Evolutionary conservation across 2,888 invertebrate genomes (phyloP).

Genomic region (Exocentrus adspersus): DNA sequence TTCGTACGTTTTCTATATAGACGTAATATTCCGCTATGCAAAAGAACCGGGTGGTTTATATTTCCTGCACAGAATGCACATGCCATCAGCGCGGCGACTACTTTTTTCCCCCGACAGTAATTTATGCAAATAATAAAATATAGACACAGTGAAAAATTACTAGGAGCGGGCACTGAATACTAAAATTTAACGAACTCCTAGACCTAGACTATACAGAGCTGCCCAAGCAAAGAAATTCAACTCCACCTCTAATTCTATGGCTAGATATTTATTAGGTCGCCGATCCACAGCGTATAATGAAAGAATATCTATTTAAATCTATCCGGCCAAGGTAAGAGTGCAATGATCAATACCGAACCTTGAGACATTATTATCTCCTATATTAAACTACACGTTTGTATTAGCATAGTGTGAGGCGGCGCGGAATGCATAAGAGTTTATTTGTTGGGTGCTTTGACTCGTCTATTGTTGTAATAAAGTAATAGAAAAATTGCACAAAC

Average conservation of each 20-base stretch:
- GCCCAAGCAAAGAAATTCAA: too few species aligned
- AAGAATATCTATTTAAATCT: constrained; percentile 27
- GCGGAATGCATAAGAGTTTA: constrained; percentile 6
- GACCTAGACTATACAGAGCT: too few species aligned
- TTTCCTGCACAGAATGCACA: neutral
- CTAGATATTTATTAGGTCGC: constrained; percentile 24
- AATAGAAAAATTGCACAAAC: too few species aligned
- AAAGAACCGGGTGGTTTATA: neutral
- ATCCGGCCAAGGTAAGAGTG: constrained; percentile 41
- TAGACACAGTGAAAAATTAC: too few species aligned
- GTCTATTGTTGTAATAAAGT: neutral
- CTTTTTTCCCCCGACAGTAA: too few species aligned
- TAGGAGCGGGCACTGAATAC: too few species aligned
- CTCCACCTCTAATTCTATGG: too few species aligned
- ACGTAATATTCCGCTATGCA: neutral
- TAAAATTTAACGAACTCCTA: too few species aligned
- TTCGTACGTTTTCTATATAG: constrained; percentile 2
- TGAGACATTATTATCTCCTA: constrained; percentile 42
- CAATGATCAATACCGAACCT: constrained; percentile 43
- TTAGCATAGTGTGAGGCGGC: constrained; percentile 19
- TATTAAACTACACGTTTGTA: constrained; percentile 26
- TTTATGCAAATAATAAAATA: too few species aligned
- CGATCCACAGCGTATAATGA: constrained; percentile 19
- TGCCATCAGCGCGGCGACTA: too few species aligned
- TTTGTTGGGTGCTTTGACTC: constrained; percentile 15